phyloP scores from a whole-genome alignment of 2,113 vertebrate species.

The Labeo rohita region DNA sequence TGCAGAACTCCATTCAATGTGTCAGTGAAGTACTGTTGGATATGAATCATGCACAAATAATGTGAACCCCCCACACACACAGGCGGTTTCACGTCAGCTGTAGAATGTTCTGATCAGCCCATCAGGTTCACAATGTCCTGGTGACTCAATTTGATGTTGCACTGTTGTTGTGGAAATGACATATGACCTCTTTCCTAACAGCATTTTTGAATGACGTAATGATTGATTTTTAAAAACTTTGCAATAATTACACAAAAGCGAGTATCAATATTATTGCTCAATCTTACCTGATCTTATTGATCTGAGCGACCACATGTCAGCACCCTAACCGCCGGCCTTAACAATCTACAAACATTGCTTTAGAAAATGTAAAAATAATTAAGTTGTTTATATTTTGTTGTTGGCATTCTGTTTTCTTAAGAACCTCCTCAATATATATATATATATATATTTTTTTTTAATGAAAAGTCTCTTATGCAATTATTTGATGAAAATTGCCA shows the following conservation, averaged over 20 bases:
- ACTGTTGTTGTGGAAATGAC: neutral
- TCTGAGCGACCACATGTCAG: neutral
- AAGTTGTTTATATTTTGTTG: too few species aligned
- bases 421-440: too few species aligned
- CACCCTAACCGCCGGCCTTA: neutral
- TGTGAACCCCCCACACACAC: neutral
- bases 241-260: neutral
- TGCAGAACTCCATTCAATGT: neutral
- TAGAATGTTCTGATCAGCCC: slow-evolving; percentile 22
- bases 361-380: too few species aligned
- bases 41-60: neutral
- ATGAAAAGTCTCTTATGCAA: neutral
- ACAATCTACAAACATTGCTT: too few species aligned
- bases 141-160: neutral
- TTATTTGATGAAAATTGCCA: neutral
- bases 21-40: neutral
- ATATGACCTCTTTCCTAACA: neutral
- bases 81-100: neutral
- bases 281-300: neutral
- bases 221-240: neutral
- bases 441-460: neutral
- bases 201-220: neutral
- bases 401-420: too few species aligned
- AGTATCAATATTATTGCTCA: neutral
- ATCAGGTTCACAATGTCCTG: neutral